Evolutionary conservation across 2,797 vertebrate genomes (phyloP).

Genomic region (Siniperca undulata): DNA sequence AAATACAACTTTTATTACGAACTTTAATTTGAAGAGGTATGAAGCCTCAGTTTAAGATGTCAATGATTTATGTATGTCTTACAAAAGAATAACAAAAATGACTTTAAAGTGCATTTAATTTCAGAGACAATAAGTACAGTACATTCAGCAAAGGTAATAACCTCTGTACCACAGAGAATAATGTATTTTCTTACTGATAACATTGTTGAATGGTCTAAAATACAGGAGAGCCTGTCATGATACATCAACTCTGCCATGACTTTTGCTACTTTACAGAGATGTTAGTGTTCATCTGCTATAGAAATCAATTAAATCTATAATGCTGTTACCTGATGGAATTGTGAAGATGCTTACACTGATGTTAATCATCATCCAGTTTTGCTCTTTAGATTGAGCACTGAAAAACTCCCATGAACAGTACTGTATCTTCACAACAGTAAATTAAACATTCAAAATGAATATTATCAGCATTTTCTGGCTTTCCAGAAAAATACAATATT

Average conservation of each 20-base stretch:
- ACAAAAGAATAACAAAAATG: slow-evolving; percentile 14
- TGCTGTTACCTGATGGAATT: slow-evolving; percentile 10
- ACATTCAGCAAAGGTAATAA: slow-evolving; percentile 63
- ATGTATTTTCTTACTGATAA: slow-evolving; percentile 31
- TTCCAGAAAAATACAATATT: slow-evolving; percentile 44
- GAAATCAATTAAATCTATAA: slow-evolving; percentile 4
- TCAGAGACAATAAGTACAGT: slow-evolving; percentile 60
- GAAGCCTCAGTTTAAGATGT: not conserved
- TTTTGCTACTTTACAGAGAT: slow-evolving; percentile 21
- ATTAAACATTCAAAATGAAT: slow-evolving; percentile 55
- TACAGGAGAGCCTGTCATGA: slow-evolving; percentile 28
- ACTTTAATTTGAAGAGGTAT: not conserved
- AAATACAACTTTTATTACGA: not conserved
- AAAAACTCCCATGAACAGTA: slow-evolving; percentile 10
- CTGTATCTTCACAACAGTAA: slow-evolving; percentile 32
- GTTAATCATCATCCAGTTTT: slow-evolving; percentile 28
- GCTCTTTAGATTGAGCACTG: slow-evolving; percentile 7
- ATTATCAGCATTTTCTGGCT: slow-evolving; percentile 41
- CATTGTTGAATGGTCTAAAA: slow-evolving; percentile 43
- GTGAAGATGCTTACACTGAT: slow-evolving; percentile 19
- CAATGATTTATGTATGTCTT: not conserved
- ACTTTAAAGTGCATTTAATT: slow-evolving; percentile 68
- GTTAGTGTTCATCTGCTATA: slow-evolving; percentile 22
- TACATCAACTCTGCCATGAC: slow-evolving; percentile 29
- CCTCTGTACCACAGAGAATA: slow-evolving; percentile 45